Conservation (phyloP, 2,888 invertebrate species). For the Lamellibrachia columna region DNA sequence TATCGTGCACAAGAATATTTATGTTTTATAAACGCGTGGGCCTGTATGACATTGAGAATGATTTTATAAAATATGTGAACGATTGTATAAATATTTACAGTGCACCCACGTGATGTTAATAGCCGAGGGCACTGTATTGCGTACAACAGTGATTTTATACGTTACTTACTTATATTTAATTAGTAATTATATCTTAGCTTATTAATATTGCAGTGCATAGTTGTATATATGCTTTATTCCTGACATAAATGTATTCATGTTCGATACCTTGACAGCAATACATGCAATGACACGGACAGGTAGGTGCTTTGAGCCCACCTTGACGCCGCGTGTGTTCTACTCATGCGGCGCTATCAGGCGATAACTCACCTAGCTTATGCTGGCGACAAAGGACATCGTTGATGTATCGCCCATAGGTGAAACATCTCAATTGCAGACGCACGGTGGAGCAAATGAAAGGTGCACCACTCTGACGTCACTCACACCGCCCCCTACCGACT, state of each 20-base stretch:
- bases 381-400: background rate
- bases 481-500: background rate
- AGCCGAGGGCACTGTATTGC: background rate
- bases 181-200: background rate
- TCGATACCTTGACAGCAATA: background rate
- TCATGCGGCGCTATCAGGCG: background rate
- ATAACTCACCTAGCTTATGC: background rate
- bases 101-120: background rate
- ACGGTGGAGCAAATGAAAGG: background rate
- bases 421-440: constrained; percentile 12
- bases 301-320: background rate
- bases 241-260: background rate
- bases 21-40: too few relatives aligned
- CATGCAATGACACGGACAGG: background rate
- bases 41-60: background rate
- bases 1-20: too few relatives aligned
- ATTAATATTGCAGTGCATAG: background rate
- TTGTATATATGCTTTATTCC: background rate
- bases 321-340: background rate
- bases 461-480: background rate
- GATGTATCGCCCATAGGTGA: background rate
- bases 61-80: background rate
- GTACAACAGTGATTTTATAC: background rate
- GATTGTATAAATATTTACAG: background rate
- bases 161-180: background rate